These are phyloP conservation scores for Ceratothoa steindachneri DNA, from an alignment of 2,888 invertebrate genomes.

Conservation along the genomic window DNA sequence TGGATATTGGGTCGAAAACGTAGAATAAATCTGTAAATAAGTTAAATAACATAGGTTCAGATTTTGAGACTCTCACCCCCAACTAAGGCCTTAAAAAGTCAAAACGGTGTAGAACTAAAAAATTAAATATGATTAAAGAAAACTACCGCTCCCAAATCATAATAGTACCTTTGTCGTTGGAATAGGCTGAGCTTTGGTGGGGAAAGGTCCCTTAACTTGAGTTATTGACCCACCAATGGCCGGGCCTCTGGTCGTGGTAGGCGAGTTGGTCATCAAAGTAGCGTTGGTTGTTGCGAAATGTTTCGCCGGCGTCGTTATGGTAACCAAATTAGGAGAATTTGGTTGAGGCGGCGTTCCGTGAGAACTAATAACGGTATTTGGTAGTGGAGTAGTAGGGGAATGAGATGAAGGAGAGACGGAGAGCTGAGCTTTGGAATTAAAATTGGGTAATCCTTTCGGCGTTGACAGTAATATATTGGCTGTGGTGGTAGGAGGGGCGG, in stretches of 20 bases:
- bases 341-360: not conserved
- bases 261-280: not conserved
- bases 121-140: no score
- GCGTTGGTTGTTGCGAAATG: not conserved
- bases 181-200: not conserved
- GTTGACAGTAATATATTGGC: not conserved
- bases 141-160: no score
- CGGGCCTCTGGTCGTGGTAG: not conserved
- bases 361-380: constrained; percentile 1
- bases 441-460: not conserved
- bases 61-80: no score
- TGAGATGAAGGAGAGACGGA: not conserved
- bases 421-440: not conserved
- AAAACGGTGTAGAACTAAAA: no score
- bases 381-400: not conserved
- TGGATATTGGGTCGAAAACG: no score
- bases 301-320: not conserved
- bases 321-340: not conserved
- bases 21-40: no score
- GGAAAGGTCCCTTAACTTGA: not conserved
- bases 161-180: not conserved
- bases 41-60: no score
- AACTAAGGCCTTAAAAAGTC: no score
- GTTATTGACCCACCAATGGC: not conserved
- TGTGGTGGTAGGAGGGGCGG: constrained; percentile 6